A percentile compares a stretch with the other conserved stretches of the same genome.
These are phyloP conservation scores for Argyrosomus japonicus DNA, from an alignment of 2,113 vertebrate species.

Conservation along the genomic window DNA sequence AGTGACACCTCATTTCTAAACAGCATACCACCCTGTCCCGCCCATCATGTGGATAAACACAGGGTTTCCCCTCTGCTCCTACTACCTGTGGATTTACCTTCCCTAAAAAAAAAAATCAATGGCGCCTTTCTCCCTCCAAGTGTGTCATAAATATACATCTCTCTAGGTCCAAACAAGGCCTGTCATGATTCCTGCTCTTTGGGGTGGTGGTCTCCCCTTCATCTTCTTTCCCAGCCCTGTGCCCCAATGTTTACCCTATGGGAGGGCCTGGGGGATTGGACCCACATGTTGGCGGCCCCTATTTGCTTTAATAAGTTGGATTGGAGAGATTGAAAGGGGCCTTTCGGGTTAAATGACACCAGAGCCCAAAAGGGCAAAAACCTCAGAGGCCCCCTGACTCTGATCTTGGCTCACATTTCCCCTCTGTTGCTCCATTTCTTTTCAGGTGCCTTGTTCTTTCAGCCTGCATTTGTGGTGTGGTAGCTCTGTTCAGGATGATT, in stretches of 20 bases:
- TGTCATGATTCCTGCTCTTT: slow-evolving; percentile 64
- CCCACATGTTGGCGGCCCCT: slow-evolving; percentile 75
- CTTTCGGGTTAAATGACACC: slow-evolving; percentile 77
- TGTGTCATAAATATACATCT: slow-evolving; percentile 69
- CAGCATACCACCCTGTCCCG: background rate
- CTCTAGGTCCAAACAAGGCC: slow-evolving; percentile 60
- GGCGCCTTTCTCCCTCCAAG: slow-evolving; percentile 46
- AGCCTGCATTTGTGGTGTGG: slow-evolving; percentile 10
- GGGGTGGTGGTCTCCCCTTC: slow-evolving; percentile 54
- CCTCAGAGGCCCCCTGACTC: slow-evolving; percentile 49
- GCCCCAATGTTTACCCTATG: slow-evolving; percentile 71
- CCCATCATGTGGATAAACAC: slow-evolving; percentile 51
- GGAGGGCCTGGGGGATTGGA: slow-evolving; percentile 68
- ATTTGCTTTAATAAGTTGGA: slow-evolving; percentile 81
- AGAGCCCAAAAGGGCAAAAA: slow-evolving; percentile 60
- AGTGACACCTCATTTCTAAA: slow-evolving; percentile 28
- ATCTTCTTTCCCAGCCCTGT: slow-evolving; percentile 30
- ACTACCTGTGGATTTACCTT: slow-evolving; percentile 39
- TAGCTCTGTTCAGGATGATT: slow-evolving; percentile 57
- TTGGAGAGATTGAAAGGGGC: slow-evolving; percentile 69
- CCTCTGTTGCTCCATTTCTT: background rate
- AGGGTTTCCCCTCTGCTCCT: slow-evolving; percentile 7
- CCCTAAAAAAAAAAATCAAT: slow-evolving; percentile 36
- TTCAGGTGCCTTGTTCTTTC: slow-evolving; percentile 52
- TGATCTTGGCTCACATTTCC: slow-evolving; percentile 53